A percentile compares a stretch with the other conserved stretches of the same genome.
Evolutionary conservation across 2,888 invertebrate genomes (phyloP).

Genomic region (Spilosoma lubricipeda): DNA sequence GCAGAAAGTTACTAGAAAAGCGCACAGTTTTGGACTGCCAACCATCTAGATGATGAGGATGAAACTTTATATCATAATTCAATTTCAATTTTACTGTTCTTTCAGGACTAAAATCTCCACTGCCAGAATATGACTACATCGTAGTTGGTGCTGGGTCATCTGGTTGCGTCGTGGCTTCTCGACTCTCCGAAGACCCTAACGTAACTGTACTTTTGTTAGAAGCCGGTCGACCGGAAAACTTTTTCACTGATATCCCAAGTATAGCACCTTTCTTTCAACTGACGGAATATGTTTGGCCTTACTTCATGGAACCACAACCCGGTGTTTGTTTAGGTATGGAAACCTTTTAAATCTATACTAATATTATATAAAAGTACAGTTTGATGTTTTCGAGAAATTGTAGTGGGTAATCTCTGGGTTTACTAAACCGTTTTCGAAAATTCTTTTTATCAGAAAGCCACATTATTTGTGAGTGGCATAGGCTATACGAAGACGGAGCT

Average conservation of each 20-base stretch:
- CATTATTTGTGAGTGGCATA: no score
- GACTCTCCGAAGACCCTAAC: constrained; percentile 79
- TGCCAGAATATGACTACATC: constrained; percentile 84
- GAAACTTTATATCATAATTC: no score
- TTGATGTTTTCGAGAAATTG: no score
- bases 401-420: no score
- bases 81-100: constrained; percentile 14
- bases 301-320: constrained; percentile 86
- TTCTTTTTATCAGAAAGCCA: no score
- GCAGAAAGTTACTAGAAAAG: no score
- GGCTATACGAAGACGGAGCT: no score
- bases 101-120: constrained; percentile 70
- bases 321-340: constrained; percentile 80
- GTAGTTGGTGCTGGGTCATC: constrained; percentile 87
- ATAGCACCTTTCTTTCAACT: constrained; percentile 86
- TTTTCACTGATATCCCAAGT: constrained; percentile 84
- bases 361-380: no score
- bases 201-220: constrained; percentile 88
- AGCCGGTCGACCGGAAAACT: constrained; percentile 76
- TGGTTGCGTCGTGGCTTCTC: constrained; percentile 82
- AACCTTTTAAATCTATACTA: neutral
- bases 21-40: no score
- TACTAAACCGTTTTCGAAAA: no score
- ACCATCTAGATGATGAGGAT: no score
- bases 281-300: constrained; percentile 87